phyloP scores from a whole-genome alignment of 2,797 vertebrate species.

The Xenentodon cancila region DNA sequence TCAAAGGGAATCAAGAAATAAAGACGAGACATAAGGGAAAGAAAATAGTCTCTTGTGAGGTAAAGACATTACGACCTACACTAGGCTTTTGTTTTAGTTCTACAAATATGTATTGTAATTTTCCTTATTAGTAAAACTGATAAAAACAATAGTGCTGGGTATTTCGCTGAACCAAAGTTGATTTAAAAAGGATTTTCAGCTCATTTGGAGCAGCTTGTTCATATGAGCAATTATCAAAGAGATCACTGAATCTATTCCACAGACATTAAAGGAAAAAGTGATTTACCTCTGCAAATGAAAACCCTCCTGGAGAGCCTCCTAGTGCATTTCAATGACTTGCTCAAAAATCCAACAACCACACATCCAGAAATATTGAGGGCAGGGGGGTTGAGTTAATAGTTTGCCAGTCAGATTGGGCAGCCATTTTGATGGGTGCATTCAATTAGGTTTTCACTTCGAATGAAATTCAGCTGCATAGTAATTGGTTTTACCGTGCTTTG shows the following conservation, averaged over 20 bases:
- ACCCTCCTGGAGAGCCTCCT: slow-evolving; percentile 55
- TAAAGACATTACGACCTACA: too few relatives aligned
- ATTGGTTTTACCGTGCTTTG: slow-evolving; percentile 44
- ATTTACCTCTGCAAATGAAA: slow-evolving; percentile 77
- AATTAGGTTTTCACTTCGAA: slow-evolving; percentile 64
- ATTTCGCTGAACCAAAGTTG: slow-evolving; percentile 40
- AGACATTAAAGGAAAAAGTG: slow-evolving; percentile 69
- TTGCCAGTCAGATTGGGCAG: slow-evolving; percentile 53
- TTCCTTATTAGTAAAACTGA: slow-evolving; percentile 5
- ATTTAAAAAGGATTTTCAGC: slow-evolving; percentile 53
- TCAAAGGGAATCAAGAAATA: slow-evolving; percentile 12
- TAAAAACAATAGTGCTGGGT: slow-evolving; percentile 17
- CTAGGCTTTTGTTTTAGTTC: too few relatives aligned
- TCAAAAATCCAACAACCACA: slow-evolving; percentile 50
- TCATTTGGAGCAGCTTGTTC: slow-evolving; percentile 54
- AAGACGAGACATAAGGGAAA: not conserved
- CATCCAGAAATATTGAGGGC: slow-evolving; percentile 56
- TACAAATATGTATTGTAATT: not conserved
- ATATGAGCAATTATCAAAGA: slow-evolving; percentile 72
- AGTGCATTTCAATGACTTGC: slow-evolving; percentile 66
- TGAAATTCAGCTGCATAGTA: slow-evolving; percentile 48
- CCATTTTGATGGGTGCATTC: slow-evolving; percentile 57
- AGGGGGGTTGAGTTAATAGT: slow-evolving; percentile 62
- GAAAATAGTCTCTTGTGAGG: not conserved
- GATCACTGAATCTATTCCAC: slow-evolving; percentile 46